These are phyloP conservation scores for Cheirogaleus medius DNA, from an alignment of 2,113 vertebrate species.

Conservation along the genomic window DNA sequence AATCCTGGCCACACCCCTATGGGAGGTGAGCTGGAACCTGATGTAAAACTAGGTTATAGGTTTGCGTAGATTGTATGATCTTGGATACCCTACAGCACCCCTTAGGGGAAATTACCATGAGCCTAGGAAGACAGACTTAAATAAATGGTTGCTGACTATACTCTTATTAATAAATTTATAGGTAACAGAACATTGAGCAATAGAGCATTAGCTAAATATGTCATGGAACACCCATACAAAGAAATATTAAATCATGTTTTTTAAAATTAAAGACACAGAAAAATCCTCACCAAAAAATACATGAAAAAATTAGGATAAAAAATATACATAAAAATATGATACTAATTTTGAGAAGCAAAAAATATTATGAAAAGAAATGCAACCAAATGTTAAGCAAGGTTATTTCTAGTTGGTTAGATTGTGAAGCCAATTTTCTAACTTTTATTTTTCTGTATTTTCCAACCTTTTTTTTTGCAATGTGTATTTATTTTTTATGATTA, in stretches of 20 bases:
- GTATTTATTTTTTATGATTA: neutral
- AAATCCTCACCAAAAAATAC: neutral
- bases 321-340: neutral
- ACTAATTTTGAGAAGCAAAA: neutral
- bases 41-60: neutral
- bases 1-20: fast-evolving
- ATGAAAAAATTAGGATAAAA: neutral
- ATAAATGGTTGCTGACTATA: neutral
- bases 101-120: neutral
- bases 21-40: neutral
- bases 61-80: neutral
- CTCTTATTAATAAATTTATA: neutral
- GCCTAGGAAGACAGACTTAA: neutral
- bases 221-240: neutral
- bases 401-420: neutral
- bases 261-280: constrained; percentile 17
- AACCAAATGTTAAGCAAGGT: neutral
- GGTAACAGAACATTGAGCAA: neutral
- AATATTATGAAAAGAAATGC: neutral
- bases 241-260: neutral
- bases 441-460: neutral
- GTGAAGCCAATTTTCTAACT: neutral
- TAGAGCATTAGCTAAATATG: neutral
- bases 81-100: neutral
- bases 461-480: neutral